These are phyloP conservation scores for Belgica antarctica DNA, from an alignment of 2,888 invertebrate species.

Conservation along the genomic window DNA sequence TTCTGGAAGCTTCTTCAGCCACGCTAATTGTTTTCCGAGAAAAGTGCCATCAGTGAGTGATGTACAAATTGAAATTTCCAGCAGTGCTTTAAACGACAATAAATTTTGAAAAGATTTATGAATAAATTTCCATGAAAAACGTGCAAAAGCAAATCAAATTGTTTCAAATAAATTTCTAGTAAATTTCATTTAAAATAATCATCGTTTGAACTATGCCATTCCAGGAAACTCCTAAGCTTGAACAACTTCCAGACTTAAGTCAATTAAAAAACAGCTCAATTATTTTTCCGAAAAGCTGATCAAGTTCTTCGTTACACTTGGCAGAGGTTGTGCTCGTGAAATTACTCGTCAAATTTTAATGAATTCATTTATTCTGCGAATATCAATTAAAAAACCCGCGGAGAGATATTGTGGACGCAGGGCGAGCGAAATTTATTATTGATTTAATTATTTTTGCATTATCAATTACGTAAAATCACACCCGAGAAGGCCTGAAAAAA, in stretches of 20 bases:
- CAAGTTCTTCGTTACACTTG: no score
- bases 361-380: slow-evolving; percentile 3
- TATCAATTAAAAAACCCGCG: slow-evolving; percentile 5
- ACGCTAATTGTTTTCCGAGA: slow-evolving; percentile 14
- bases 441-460: slow-evolving; percentile 31
- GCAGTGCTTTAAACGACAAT: no score
- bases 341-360: slow-evolving; percentile 19
- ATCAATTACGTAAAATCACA: slow-evolving; percentile 22
- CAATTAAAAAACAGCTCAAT: no score
- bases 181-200: background rate
- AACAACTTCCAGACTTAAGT: no score
- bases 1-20: background rate
- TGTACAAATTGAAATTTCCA: no score
- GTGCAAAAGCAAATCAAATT: background rate
- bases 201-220: no score
- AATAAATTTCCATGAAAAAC: no score
- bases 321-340: background rate
- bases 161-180: background rate
- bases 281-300: no score
- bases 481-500: background rate
- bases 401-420: background rate
- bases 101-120: no score
- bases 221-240: no score
- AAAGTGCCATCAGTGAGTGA: background rate
- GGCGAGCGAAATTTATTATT: slow-evolving; percentile 11